These are phyloP conservation scores for Rutilus rutilus DNA, from an alignment of 2,113 vertebrate genomes.

Conservation along the genomic window DNA sequence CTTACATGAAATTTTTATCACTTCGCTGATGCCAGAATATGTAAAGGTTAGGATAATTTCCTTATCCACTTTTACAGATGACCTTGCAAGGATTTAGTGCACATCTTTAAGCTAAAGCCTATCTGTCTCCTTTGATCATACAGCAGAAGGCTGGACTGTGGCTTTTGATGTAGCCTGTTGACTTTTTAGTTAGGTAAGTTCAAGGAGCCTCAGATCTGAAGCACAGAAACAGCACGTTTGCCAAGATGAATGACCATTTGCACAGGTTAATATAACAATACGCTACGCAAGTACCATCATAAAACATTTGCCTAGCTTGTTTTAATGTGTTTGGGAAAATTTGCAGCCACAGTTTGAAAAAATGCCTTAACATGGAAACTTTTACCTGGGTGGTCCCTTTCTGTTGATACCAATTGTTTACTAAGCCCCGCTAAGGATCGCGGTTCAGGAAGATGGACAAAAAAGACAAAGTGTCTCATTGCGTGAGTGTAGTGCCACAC, in stretches of 20 bases:
- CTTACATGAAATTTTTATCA: not conserved
- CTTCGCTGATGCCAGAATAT: constrained; percentile 4
- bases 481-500: constrained; percentile 30
- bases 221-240: constrained; percentile 64
- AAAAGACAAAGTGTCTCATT: constrained; percentile 54
- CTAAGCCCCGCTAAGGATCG: constrained; percentile 66
- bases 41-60: not conserved
- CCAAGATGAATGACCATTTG: constrained; percentile 70
- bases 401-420: constrained; percentile 77
- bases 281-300: constrained; percentile 71
- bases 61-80: constrained; percentile 35
- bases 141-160: constrained; percentile 2
- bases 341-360: constrained; percentile 69
- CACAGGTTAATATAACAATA: constrained; percentile 77
- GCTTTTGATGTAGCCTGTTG: constrained; percentile 65
- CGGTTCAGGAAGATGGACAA: constrained; percentile 69
- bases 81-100: constrained; percentile 9
- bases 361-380: constrained; percentile 78
- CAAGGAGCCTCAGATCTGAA: constrained; percentile 69
- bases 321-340: constrained; percentile 81
- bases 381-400: constrained; percentile 81
- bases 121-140: constrained; percentile 26
- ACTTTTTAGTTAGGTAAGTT: constrained; percentile 68
- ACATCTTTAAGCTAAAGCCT: not conserved
- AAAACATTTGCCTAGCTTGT: constrained; percentile 80